These are phyloP conservation scores for Epirrhoe tristata DNA, from an alignment of 2,888 invertebrate species.

Conservation along the genomic window DNA sequence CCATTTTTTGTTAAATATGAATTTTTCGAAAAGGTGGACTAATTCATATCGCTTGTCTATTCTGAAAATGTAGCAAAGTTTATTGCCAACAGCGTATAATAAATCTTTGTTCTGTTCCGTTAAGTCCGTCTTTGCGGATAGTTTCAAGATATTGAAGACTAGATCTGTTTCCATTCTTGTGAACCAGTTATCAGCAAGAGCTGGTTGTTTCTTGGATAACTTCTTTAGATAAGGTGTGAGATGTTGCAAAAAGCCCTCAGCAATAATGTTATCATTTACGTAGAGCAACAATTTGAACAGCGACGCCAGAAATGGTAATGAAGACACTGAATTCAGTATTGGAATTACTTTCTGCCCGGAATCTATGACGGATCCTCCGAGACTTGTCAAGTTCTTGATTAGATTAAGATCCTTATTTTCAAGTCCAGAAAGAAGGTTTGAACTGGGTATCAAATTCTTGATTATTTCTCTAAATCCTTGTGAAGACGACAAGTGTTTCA, in stretches of 20 bases:
- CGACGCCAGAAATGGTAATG: constrained; percentile 73
- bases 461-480: constrained; percentile 75
- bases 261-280: constrained; percentile 64
- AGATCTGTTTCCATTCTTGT: constrained; percentile 87
- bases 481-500: constrained; percentile 71
- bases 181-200: constrained; percentile 86
- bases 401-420: constrained; percentile 64
- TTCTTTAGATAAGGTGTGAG: constrained; percentile 71
- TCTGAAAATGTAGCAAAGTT: constrained; percentile 86
- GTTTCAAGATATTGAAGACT: constrained; percentile 79
- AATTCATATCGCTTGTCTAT: constrained; percentile 85
- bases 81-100: constrained; percentile 85
- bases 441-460: constrained; percentile 66
- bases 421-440: constrained; percentile 74
- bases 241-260: constrained; percentile 69
- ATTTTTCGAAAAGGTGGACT: constrained; percentile 83
- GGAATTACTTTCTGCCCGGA: constrained; percentile 71
- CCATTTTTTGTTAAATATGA: constrained; percentile 87
- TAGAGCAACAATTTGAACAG: constrained; percentile 66
- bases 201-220: constrained; percentile 64
- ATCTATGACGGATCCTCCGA: constrained; percentile 67
- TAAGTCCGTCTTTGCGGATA: constrained; percentile 65
- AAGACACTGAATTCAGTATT: constrained; percentile 65
- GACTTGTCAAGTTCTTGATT: constrained; percentile 68
- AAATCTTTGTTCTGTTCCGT: constrained; percentile 77